A percentile compares a stretch with the other conserved stretches of the same genome.
phyloP scores from a whole-genome alignment of 2,797 vertebrate species.

The Chelmon rostratus region DNA sequence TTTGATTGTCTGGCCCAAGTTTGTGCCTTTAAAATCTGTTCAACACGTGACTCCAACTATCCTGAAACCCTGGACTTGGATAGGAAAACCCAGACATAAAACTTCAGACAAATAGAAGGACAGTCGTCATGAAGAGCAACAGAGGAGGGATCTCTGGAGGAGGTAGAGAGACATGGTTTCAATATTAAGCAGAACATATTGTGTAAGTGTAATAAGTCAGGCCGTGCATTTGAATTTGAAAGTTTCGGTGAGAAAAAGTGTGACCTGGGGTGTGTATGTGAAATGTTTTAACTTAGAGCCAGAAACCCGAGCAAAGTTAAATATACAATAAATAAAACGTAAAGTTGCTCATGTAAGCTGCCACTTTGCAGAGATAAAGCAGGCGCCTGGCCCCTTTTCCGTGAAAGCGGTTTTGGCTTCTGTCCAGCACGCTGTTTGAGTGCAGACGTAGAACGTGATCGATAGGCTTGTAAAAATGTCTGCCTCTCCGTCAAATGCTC shows the following conservation, averaged over 20 bases:
- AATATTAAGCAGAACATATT: background rate
- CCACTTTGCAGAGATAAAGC: slow-evolving; percentile 11
- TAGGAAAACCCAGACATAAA: too few relatives aligned
- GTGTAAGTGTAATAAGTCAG: background rate
- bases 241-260: background rate
- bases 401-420: slow-evolving; percentile 41
- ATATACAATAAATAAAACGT: slow-evolving; percentile 2
- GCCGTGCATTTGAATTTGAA: background rate
- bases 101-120: background rate
- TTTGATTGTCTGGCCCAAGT: background rate
- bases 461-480: slow-evolving; percentile 54
- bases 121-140: too few relatives aligned
- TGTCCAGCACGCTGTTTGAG: slow-evolving; percentile 47
- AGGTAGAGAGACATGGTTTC: background rate
- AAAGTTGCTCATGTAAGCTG: background rate
- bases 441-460: slow-evolving; percentile 39
- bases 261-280: background rate
- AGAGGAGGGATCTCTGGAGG: too few relatives aligned
- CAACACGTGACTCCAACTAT: background rate
- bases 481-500: slow-evolving; percentile 25
- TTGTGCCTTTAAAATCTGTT: slow-evolving; percentile 20
- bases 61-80: background rate
- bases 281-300: background rate
- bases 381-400: slow-evolving; percentile 24
- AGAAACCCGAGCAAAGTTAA: background rate